Percentiles rank a stretch among this genome's conserved stretches.
phyloP scores from a whole-genome alignment of 2,797 vertebrate species.

The Cichlasoma orientale region DNA sequence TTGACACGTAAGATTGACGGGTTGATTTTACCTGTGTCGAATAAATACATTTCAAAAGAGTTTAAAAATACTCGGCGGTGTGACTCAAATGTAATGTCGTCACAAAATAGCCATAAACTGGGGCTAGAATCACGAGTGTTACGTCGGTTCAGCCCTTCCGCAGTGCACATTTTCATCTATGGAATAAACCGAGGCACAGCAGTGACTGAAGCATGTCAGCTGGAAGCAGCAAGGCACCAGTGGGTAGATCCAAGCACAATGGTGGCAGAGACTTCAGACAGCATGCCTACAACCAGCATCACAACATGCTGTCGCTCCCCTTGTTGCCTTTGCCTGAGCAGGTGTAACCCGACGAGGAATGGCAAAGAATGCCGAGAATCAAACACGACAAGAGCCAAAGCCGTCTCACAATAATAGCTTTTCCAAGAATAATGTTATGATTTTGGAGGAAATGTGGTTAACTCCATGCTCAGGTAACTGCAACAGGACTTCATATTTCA shows the following conservation, averaged over 20 bases:
- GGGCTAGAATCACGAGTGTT: background rate
- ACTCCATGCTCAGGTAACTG: slow-evolving; percentile 76
- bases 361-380: background rate
- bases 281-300: slow-evolving; percentile 87
- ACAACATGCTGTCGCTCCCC: slow-evolving; percentile 81
- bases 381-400: slow-evolving; percentile 2
- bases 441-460: background rate
- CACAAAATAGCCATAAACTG: background rate
- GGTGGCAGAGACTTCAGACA: slow-evolving; percentile 90
- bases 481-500: slow-evolving; percentile 80
- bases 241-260: slow-evolving; percentile 84
- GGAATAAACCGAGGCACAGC: slow-evolving; percentile 24
- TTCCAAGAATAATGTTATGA: background rate
- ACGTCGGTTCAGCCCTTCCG: slow-evolving; percentile 1
- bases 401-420: background rate
- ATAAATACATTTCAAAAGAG: slow-evolving; percentile 21
- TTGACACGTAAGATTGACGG: slow-evolving; percentile 8
- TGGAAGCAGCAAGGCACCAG: slow-evolving; percentile 86
- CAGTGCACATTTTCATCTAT: slow-evolving; percentile 6
- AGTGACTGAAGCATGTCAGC: slow-evolving; percentile 72
- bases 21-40: background rate
- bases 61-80: slow-evolving; percentile 4
- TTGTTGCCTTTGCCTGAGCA: slow-evolving; percentile 81
- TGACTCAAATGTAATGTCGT: background rate
- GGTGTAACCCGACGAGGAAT: slow-evolving; percentile 27